Base-by-base conservation (phyloP, 2,888 invertebrate species). In the Neoaliturus tenellus region DNA sequence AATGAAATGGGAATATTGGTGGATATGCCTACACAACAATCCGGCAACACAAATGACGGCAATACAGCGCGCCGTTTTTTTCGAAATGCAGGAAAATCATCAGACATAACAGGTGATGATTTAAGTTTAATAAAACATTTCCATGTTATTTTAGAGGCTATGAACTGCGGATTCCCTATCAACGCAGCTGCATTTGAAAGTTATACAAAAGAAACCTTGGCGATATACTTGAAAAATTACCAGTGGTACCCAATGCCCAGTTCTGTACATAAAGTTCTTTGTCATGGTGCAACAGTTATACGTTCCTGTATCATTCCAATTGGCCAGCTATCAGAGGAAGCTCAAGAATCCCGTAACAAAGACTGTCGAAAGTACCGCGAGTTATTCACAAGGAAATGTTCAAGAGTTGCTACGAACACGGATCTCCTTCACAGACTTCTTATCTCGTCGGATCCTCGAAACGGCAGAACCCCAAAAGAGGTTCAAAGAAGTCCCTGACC, bases 21-120 rank as follows among this genome's bases (percentile, higher is more conserved):
- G 20, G 28, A 69, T 69, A 69, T 28, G 28, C 69, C 28, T 25
- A 23, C 28, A 20, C 69, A 69, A 23, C 69, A 25, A 25, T 31
- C 69, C 2, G 28, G 69, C 69, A 69, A 69, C 23, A 69, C 69
- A n/a, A 69, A 69, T 69, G 69, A 69, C 10, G 69, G 69, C 0
- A 69, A 69, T 14, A 69, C 69, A 8, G 69, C 28, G 17, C 44
- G 69, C 14, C 35, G 69, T 28, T 69, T 69, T 69, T 69, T 69
- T 28, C 20, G 69, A 28, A 69, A 69, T 31, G 28, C 69, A n/a
- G 12, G 31, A 8, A 25, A 69, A 69, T 14, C 69, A 8, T 25
- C 69, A 25, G 69, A 69, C 25, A 69, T 69, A 69, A 69, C 69
- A 1, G 69, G 31, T 69, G 5, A 23, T 39, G 17, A 69, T 28